Base-by-base conservation (phyloP, 1,140 invertebrate genomes). In the Penaeus indicus region DNA sequence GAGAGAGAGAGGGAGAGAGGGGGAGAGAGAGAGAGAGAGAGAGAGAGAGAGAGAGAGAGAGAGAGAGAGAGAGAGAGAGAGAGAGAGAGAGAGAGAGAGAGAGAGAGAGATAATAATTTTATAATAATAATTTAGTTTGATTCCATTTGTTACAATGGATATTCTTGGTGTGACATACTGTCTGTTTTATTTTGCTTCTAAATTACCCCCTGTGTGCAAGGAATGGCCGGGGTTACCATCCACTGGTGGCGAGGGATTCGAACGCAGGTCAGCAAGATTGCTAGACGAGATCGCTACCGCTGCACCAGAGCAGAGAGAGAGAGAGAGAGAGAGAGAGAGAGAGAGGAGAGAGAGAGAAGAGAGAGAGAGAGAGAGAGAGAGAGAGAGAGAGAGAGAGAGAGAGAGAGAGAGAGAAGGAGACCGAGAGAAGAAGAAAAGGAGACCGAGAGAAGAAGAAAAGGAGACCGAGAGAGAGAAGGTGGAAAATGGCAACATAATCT, bases 321-420 rank as follows among this genome's bases (percentile, higher is more conserved):
- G 38, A 79, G 38, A 79, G 38, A 79, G 77, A 79, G 38, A 79
- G 77, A 79, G 38, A 79, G 77, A 79, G 38, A 79, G 77, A 79
- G 38, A 79, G 77, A 54, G 42, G 77, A 79, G 38, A 79, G 77
- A 79, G 38, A 79, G 77, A 79, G 42, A 79, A 79, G 38, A 79
- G 25, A 13, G 25, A 16, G 69, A 54, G 60, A 54, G 60, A 54
- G 60, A 54, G 60, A 78, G 77, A 78, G 77, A 78, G 77, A 78
- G 77, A 78, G 77, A 78, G 77, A 78, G 77, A 78, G 77, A 78
- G 77, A 78, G 77, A 78, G 77, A 78, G 77, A 78, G 27, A 42
- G 77, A 78, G 27, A 78, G 77, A 78, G 27, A 38, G 77, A 78
- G 27, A 78, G 77, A 78, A 7, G 38, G 77, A 78, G 77, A 78